Conservation (phyloP, 2,113 vertebrate genomes). For the Dolichallabes microphthalmus region DNA sequence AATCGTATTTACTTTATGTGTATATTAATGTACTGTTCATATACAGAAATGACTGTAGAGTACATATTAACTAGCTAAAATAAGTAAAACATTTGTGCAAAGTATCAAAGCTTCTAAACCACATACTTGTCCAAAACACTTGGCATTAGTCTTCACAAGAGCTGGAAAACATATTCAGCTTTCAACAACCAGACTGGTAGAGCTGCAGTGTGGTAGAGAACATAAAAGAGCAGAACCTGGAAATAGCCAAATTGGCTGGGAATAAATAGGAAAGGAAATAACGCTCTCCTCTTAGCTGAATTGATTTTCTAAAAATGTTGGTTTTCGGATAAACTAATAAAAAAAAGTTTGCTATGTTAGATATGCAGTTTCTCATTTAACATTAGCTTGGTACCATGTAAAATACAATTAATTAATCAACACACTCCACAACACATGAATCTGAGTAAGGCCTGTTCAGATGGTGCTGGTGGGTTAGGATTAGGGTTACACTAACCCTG, state of each 20-base stretch:
- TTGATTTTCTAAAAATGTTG: neutral
- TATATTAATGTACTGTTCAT: neutral
- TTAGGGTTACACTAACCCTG: too few relatives aligned
- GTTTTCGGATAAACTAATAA: neutral
- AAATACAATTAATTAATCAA: neutral
- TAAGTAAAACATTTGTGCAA: neutral
- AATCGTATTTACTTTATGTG: neutral
- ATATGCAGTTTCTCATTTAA: neutral
- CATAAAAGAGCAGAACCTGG: slow-evolving; percentile 10
- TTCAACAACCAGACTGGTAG: slow-evolving; percentile 13
- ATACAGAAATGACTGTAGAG: neutral
- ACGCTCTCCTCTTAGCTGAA: neutral
- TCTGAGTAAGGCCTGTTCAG: neutral
- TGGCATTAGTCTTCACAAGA: slow-evolving; percentile 2
- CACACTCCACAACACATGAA: neutral
- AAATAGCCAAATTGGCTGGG: neutral
- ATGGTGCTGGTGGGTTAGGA: too few relatives aligned
- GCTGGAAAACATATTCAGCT: slow-evolving; percentile 17
- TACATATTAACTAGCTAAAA: neutral
- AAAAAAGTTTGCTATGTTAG: neutral
- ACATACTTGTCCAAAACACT: slow-evolving; percentile 9
- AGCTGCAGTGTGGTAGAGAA: slow-evolving; percentile 3
- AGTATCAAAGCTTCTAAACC: neutral
- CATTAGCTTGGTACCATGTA: neutral
- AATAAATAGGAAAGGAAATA: neutral